These are phyloP conservation scores for Syritta pipiens DNA, from an alignment of 2,888 invertebrate species.

Conservation along the genomic window DNA sequence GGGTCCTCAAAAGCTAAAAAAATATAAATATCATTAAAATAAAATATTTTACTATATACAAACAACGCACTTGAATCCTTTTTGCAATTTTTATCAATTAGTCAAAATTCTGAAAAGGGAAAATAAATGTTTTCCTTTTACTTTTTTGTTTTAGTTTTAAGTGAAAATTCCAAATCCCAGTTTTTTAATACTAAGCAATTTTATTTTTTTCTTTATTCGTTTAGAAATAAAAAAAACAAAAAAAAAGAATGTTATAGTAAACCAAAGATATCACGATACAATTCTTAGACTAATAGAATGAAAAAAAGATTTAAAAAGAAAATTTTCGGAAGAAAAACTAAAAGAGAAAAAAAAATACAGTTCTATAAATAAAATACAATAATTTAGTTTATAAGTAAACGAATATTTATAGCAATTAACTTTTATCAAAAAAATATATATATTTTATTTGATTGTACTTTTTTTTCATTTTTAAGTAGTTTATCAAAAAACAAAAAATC, in stretches of 20 bases:
- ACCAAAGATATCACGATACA: constrained; percentile 57
- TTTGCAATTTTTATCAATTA: constrained; percentile 57
- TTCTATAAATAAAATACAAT: constrained; percentile 35
- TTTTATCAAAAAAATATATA: constrained; percentile 8
- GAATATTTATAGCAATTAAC: constrained; percentile 44
- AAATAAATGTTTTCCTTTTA: constrained; percentile 12
- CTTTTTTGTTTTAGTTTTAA: constrained; percentile 15
- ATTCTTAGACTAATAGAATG: constrained; percentile 45
- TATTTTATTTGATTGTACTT: constrained; percentile 6
- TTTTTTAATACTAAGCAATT: constrained; percentile 54
- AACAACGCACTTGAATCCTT: constrained; percentile 62
- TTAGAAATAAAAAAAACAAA: too few species aligned
- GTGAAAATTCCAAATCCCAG: constrained; percentile 62
- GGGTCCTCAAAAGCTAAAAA: constrained; percentile 14
- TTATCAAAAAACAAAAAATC: not conserved
- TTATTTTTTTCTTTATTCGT: constrained; percentile 37
- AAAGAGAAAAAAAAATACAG: constrained; percentile 8
- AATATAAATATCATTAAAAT: not conserved
- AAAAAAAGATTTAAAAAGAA: constrained; percentile 17
- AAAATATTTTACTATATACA: constrained; percentile 30
- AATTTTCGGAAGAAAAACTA: constrained; percentile 28
- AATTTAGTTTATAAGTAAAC: constrained; percentile 47
- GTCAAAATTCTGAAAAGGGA: constrained; percentile 53
- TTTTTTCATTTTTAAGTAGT: not conserved
- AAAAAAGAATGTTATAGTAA: constrained; percentile 39